These are phyloP conservation scores for Phymorhynchus buccinoides DNA, from an alignment of 1,140 invertebrate genomes.

Conservation along the genomic window DNA sequence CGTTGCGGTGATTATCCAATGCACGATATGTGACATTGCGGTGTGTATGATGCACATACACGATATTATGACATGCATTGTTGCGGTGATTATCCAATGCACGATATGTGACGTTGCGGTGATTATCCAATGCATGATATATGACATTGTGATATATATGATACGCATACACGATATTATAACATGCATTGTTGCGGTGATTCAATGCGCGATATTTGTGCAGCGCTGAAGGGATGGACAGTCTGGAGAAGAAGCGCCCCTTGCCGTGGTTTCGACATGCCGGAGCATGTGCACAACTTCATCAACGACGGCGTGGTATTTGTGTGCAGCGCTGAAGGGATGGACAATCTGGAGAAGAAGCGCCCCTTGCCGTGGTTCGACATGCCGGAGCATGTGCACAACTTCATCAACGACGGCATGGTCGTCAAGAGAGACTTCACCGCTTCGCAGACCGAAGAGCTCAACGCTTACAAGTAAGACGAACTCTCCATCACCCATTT, in stretches of 20 bases:
- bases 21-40: too few species aligned
- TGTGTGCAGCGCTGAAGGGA: background rate
- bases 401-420: constrained; percentile 51
- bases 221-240: background rate
- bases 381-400: constrained; percentile 37
- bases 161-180: background rate
- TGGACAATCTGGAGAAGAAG: constrained; percentile 48
- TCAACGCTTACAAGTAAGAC: constrained; percentile 41
- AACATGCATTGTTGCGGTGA: background rate
- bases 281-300: background rate
- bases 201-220: background rate
- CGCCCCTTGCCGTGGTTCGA: constrained; percentile 41
- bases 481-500: too few species aligned
- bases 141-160: background rate
- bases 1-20: too few species aligned
- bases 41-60: too few species aligned
- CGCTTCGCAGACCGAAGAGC: constrained; percentile 41
- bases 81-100: too few species aligned
- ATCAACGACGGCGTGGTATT: background rate
- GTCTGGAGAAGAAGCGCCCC: background rate
- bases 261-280: background rate
- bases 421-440: constrained; percentile 33
- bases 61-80: too few species aligned
- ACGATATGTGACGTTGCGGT: too few species aligned
- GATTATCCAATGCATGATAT: too few species aligned